phyloP scores from a whole-genome alignment of 2,888 invertebrate genomes.

The Cephus pygmeus region DNA sequence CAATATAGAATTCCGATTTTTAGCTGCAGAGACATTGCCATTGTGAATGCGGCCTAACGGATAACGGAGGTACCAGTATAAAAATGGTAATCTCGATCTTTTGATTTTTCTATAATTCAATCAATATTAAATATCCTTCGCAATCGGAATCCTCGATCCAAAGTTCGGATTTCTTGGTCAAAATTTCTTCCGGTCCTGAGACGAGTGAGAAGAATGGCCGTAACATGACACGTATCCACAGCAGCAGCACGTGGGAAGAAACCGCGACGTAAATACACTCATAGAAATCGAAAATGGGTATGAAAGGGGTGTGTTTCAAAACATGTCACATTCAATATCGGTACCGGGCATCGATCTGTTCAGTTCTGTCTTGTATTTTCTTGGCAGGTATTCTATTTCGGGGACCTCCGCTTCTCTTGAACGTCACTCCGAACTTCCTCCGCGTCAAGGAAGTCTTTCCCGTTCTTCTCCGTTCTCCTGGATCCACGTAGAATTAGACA shows the following conservation, averaged over 20 bases:
- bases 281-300: slow-evolving; percentile 58
- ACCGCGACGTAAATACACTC: slow-evolving; percentile 55
- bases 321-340: slow-evolving; percentile 65
- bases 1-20: not conserved
- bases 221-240: slow-evolving; percentile 56
- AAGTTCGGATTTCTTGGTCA: slow-evolving; percentile 50
- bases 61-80: not conserved
- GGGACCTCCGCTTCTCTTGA: slow-evolving; percentile 1
- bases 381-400: slow-evolving; percentile 5
- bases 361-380: not conserved
- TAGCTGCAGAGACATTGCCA: not conserved
- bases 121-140: not conserved
- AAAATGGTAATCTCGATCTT: not conserved
- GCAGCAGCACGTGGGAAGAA: slow-evolving; percentile 62
- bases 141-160: not conserved
- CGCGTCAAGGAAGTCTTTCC: not conserved
- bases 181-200: slow-evolving; percentile 55
- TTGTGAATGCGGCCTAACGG: not conserved
- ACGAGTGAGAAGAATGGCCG: slow-evolving; percentile 42
- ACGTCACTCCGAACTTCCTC: not conserved
- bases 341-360: slow-evolving; percentile 58
- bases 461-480: not conserved
- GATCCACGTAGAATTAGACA: not conserved
- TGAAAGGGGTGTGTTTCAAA: slow-evolving; percentile 64
- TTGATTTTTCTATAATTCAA: not conserved